These are phyloP conservation scores for Anser brachyrhynchus DNA, from an alignment of 2,113 vertebrate genomes.

Conservation along the genomic window DNA sequence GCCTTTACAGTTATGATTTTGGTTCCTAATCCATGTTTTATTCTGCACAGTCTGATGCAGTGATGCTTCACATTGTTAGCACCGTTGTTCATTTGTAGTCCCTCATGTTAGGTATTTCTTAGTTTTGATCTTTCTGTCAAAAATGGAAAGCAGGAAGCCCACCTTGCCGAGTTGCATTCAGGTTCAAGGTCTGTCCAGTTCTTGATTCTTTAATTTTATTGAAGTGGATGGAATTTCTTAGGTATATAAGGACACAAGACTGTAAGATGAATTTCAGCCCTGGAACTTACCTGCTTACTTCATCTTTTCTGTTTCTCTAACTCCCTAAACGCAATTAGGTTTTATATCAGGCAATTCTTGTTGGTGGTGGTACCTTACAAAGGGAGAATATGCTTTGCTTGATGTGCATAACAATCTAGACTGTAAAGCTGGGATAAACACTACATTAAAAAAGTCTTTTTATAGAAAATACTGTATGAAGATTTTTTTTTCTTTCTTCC, in stretches of 20 bases:
- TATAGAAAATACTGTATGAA: not conserved
- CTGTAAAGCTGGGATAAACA: not conserved
- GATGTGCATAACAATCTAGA: not conserved
- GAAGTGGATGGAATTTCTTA: not conserved
- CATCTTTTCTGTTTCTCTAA: not conserved
- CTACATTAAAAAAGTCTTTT: not conserved
- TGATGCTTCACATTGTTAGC: not conserved
- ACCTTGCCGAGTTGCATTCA: not conserved
- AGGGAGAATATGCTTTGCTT: not conserved
- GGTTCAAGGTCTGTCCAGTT: not conserved
- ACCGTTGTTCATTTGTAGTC: not conserved
- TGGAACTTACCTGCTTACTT: not conserved
- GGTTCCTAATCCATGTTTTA: not conserved
- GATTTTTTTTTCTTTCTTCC: not conserved
- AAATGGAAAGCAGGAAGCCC: not conserved
- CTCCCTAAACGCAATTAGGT: not conserved
- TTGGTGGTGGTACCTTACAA: not conserved
- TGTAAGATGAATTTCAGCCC: not conserved
- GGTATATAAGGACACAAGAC: not conserved
- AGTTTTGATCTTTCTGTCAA: not conserved
- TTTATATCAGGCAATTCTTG: not conserved
- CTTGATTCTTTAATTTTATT: not conserved
- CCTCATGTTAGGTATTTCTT: not conserved
- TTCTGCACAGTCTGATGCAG: not conserved
- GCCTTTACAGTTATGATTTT: not conserved